A percentile compares a stretch with the other conserved stretches of the same genome.
phyloP scores from a whole-genome alignment of 2,113 vertebrate genomes.

The Lanius ludovicianus region DNA sequence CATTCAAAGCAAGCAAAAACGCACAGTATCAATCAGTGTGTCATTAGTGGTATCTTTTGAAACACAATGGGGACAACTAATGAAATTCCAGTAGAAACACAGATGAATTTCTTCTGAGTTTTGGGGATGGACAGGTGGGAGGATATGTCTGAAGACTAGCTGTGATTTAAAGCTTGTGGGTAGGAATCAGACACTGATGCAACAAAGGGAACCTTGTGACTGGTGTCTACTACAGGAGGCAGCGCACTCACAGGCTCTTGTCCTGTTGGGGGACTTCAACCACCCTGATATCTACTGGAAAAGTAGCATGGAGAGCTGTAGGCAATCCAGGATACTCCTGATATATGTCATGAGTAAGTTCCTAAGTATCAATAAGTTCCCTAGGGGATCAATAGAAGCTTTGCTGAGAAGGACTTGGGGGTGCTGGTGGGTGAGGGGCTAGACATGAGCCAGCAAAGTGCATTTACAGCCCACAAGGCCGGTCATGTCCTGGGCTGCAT shows the following conservation, averaged over 20 bases:
- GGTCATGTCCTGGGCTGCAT: accelerated
- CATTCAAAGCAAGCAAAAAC: background rate
- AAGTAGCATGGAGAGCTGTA: background rate
- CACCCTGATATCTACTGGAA: background rate
- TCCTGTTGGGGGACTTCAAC: background rate
- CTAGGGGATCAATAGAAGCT: background rate
- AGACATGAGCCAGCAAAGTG: background rate
- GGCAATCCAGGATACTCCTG: background rate
- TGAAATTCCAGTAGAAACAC: background rate
- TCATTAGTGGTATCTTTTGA: background rate
- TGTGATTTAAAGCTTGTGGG: background rate
- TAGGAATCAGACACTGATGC: background rate
- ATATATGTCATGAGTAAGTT: background rate
- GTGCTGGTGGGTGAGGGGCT: background rate
- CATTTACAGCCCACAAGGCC: background rate
- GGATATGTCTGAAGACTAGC: background rate
- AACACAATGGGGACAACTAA: background rate
- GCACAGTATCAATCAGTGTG: accelerated
- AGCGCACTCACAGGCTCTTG: accelerated
- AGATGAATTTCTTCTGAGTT: background rate
- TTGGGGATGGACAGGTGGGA: accelerated
- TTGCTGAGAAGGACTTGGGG: background rate
- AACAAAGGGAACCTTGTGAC: accelerated
- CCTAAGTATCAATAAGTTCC: background rate
- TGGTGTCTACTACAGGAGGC: background rate